Conservation (phyloP, 1,140 invertebrate species). For the Drosophila jambulina region DNA sequence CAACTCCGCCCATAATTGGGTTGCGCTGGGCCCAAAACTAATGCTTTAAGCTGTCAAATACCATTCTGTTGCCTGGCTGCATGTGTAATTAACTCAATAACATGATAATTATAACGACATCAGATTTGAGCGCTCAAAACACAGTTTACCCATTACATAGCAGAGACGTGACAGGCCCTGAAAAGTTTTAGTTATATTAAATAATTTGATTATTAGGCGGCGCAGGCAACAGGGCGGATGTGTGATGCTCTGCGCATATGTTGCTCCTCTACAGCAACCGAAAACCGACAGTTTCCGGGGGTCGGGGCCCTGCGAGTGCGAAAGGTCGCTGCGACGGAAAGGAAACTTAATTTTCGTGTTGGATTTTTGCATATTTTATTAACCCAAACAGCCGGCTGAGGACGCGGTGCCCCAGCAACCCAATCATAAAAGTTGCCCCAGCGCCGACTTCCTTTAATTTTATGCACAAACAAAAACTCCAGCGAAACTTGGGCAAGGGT, state of each 20-base stretch:
- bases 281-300: background rate
- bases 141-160: slow-evolving; percentile 61
- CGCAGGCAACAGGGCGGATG: slow-evolving; percentile 54
- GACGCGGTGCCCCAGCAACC: slow-evolving; percentile 58
- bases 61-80: slow-evolving; percentile 11
- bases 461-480: slow-evolving; percentile 78
- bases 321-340: slow-evolving; percentile 57
- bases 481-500: slow-evolving; percentile 48
- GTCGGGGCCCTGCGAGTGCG: background rate
- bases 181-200: slow-evolving; percentile 68
- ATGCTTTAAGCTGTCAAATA: slow-evolving; percentile 25
- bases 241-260: slow-evolving; percentile 45
- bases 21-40: slow-evolving; percentile 8
- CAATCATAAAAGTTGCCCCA: slow-evolving; percentile 76
- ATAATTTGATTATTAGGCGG: slow-evolving; percentile 76
- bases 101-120: slow-evolving; percentile 69
- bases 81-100: slow-evolving; percentile 58
- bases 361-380: slow-evolving; percentile 81
- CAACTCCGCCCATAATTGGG: background rate
- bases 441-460: slow-evolving; percentile 64
- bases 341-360: slow-evolving; percentile 76
- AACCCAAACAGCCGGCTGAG: slow-evolving; percentile 73
- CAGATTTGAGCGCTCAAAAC: slow-evolving; percentile 53
- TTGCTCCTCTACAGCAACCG: slow-evolving; percentile 2
- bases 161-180: slow-evolving; percentile 55